Conservation (phyloP, 2,888 invertebrate genomes). For the Acanthosepion pharaonis region DNA sequence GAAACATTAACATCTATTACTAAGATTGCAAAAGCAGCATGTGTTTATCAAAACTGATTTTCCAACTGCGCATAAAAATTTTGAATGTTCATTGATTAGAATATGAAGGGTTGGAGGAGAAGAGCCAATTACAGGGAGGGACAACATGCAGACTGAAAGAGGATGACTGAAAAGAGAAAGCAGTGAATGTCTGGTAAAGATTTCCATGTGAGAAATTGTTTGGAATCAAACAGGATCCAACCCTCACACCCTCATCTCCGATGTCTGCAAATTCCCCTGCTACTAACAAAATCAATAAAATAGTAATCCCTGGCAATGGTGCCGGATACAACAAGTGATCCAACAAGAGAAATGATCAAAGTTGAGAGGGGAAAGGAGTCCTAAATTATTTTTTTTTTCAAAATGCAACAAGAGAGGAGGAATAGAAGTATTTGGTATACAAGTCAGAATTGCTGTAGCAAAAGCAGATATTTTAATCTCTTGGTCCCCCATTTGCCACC, state of each 20-base stretch:
- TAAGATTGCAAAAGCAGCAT: neutral
- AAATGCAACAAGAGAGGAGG: neutral
- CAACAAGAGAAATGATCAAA: neutral
- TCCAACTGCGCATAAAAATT: neutral
- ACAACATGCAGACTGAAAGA: neutral
- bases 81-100: neutral
- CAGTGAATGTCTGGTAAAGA: no score
- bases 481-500: neutral
- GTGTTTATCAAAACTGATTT: neutral
- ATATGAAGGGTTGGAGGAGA: neutral
- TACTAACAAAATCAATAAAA: neutral
- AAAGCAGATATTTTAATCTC: neutral
- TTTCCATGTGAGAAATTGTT: neutral
- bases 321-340: neutral
- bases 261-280: neutral
- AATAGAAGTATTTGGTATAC: neutral
- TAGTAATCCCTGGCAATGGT: neutral
- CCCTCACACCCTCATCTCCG: neutral
- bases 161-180: neutral
- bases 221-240: neutral
- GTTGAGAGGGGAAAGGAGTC: neutral
- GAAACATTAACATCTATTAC: neutral
- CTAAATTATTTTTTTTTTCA: neutral
- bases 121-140: neutral
- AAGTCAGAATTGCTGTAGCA: neutral